Evolutionary conservation across 2,113 vertebrate species (phyloP).

Genomic region (Platanista minor): DNA sequence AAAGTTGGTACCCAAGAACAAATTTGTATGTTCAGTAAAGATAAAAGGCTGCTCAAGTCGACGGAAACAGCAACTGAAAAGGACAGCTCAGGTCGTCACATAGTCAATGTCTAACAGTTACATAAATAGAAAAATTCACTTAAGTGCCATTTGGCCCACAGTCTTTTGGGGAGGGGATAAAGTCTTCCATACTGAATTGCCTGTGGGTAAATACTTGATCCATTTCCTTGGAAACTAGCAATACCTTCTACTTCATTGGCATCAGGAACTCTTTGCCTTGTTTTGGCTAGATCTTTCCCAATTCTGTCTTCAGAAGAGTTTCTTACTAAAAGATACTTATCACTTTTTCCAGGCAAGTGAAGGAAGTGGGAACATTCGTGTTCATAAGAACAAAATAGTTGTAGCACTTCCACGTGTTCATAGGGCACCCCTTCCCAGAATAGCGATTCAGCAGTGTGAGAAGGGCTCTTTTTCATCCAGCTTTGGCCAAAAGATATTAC

Average conservation of each 20-base stretch:
- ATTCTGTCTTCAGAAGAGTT: background rate
- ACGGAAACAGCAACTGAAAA: background rate
- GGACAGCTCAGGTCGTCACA: background rate
- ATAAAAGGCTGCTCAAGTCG: background rate
- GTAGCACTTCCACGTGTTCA: background rate
- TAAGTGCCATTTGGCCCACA: background rate
- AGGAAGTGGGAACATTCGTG: background rate
- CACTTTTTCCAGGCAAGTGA: background rate
- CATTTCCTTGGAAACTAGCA: background rate
- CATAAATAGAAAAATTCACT: background rate
- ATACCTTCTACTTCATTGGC: background rate
- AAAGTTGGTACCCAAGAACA: background rate
- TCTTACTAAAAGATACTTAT: background rate
- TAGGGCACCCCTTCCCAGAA: background rate
- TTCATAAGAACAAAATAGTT: slow-evolving; percentile 9
- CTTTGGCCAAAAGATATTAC: slow-evolving; percentile 90
- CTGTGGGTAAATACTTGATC: background rate
- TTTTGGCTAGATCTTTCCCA: background rate
- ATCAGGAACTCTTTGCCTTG: slow-evolving; percentile 1
- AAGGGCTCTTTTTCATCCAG: slow-evolving; percentile 73
- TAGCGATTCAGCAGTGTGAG: slow-evolving; percentile 21
- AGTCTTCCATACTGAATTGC: background rate
- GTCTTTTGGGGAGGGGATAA: background rate
- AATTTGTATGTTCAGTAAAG: background rate
- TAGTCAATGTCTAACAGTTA: background rate